phyloP scores from a whole-genome alignment of 2,888 invertebrate genomes.

The Linnaemya tessellans region DNA sequence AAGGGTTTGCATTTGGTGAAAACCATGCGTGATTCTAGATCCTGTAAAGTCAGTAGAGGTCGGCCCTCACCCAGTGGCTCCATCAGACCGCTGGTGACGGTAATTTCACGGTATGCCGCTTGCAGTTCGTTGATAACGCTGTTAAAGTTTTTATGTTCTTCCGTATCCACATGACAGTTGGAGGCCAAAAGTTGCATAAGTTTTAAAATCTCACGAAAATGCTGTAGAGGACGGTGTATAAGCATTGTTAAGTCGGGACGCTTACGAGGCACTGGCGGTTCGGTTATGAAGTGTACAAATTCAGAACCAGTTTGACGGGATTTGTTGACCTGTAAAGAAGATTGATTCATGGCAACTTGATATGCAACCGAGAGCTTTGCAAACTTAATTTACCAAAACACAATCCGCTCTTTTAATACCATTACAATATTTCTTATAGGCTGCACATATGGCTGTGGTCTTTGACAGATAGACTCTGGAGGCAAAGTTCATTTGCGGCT shows the following conservation, averaged over 20 bases:
- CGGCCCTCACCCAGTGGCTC: conserved; percentile 93
- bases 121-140: conserved; percentile 84
- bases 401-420: conserved; percentile 94
- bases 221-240: conserved; percentile 93
- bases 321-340: conserved; percentile 85
- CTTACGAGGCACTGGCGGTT: conserved; percentile 91
- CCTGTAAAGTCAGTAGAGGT: conserved; percentile 91
- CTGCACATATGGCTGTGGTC: conserved; percentile 89
- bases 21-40: conserved; percentile 93
- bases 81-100: conserved; percentile 92
- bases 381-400: conserved; percentile 86
- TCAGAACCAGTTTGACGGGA: conserved; percentile 90
- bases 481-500: conserved; percentile 87
- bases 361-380: not conserved
- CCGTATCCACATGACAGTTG: conserved; percentile 83
- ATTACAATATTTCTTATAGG: conserved; percentile 92
- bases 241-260: conserved; percentile 93
- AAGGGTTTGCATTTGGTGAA: conserved; percentile 96
- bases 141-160: conserved; percentile 83
- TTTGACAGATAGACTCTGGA: conserved; percentile 89
- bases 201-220: conserved; percentile 88
- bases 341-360: not conserved
- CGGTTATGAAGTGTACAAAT: conserved; percentile 91
- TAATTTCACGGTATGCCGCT: conserved; percentile 91
- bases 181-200: conserved; percentile 85